Evolutionary conservation across 2,113 vertebrate genomes (phyloP).

Genomic region (Psittacula cyanocephala): DNA sequence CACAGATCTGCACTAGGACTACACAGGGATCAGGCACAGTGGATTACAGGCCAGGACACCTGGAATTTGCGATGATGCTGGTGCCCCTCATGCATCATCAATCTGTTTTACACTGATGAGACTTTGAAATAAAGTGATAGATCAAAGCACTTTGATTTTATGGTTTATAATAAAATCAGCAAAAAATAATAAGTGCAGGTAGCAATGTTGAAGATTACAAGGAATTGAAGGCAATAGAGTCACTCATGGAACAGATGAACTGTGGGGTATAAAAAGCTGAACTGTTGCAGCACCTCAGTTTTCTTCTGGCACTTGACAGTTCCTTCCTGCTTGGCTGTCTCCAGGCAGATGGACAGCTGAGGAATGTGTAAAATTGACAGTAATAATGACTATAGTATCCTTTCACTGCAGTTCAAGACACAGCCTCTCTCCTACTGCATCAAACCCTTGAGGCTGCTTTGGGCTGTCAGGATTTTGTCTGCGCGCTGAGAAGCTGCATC

Average conservation of each 20-base stretch:
- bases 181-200: not conserved
- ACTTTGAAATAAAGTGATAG: not conserved
- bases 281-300: not conserved
- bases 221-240: not conserved
- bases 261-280: not conserved
- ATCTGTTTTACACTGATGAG: not conserved
- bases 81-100: not conserved
- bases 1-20: not conserved
- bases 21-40: not conserved
- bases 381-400: not conserved
- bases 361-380: not conserved
- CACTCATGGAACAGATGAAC: not conserved
- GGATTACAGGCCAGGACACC: not conserved
- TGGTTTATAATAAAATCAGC: not conserved
- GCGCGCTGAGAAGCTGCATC: not conserved
- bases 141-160: not conserved
- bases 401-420: not conserved
- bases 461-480: not conserved
- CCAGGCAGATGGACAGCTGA: not conserved
- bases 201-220: not conserved
- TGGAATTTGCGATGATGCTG: accelerated
- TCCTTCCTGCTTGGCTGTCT: not conserved
- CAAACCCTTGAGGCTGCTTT: not conserved
- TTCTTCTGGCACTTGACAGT: not conserved
- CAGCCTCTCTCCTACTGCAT: not conserved